These are phyloP conservation scores for Aldrovandia affinis DNA, from an alignment of 2,797 vertebrate species.

Conservation along the genomic window DNA sequence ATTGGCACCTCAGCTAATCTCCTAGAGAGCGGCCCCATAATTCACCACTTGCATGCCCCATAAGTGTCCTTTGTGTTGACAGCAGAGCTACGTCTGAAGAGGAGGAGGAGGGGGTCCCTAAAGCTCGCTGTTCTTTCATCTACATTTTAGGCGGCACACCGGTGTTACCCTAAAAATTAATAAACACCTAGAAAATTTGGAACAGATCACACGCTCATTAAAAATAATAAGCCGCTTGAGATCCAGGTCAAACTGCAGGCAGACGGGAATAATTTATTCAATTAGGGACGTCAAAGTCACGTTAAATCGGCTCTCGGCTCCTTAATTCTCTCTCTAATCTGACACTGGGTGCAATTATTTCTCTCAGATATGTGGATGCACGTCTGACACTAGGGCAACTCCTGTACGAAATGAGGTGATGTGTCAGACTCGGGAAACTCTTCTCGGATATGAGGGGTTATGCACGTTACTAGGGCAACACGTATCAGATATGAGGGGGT, in stretches of 20 bases:
- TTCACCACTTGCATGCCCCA: too few species aligned
- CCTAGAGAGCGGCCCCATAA: too few species aligned
- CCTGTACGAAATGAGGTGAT: not conserved
- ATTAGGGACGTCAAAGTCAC: slow-evolving; percentile 67
- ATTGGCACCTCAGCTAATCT: too few species aligned
- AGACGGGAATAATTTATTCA: slow-evolving; percentile 76
- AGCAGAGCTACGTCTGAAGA: not conserved
- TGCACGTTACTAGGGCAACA: not conserved
- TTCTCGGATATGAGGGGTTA: too few species aligned
- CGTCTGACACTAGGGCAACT: not conserved
- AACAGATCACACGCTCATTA: slow-evolving; percentile 72
- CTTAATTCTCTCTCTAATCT: slow-evolving; percentile 69
- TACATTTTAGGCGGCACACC: not conserved
- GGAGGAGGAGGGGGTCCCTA: not conserved
- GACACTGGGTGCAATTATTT: slow-evolving; percentile 66
- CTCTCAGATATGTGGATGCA: slow-evolving; percentile 71
- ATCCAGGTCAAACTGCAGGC: slow-evolving; percentile 66
- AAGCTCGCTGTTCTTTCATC: slow-evolving; percentile 1
- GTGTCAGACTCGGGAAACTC: not conserved
- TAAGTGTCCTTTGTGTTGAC: not conserved
- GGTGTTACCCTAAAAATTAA: not conserved
- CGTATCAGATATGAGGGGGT: not conserved
- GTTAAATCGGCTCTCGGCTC: slow-evolving; percentile 74
- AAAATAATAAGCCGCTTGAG: slow-evolving; percentile 78
- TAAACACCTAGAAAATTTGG: not conserved